Base-by-base conservation (phyloP, 2,888 invertebrate genomes). In the Congeria kusceri region DNA sequence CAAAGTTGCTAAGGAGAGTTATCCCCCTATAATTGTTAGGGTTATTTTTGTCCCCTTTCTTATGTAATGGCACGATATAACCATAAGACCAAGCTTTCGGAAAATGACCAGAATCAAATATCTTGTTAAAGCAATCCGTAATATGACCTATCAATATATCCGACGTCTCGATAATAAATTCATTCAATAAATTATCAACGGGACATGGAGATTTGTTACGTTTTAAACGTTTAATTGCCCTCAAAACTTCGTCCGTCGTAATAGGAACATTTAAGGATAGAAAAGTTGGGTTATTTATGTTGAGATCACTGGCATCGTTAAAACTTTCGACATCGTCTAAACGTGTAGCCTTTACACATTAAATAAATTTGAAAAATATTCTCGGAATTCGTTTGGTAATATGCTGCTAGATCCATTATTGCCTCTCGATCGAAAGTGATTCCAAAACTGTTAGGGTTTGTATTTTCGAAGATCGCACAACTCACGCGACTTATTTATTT, bases 51-150 rank as follows among this genome's bases (percentile, higher is more conserved):
- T 32, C 56, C 27, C 56, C 32, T 28, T 58, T 58, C 25, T 67
- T 67, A 46, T 67, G 67, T 23, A 58, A 18, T 18, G 67, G 67
- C 15, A 67, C 44, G 15, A 58, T 67, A 28, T 58, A 25, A 1
- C 58, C 58, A 44, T 67, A 46, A 5, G 32, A 32, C 67, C 67
- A 67, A n/a, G 58, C 25, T 15, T 58, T 39, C 20, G 58, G 58
- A 25, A 57, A 58, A 15, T 46, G 13, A 46, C 67, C 67, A 7
- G 57, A 23, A 27, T 58, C 27, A n/a, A 69, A 49, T 4, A 69
- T 53, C 25, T 47, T 49, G 20, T 49, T 69, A 69, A 56, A 62
- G 32, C 39, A 62, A 28, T 53, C 39, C 27, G n/a, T 46, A 25
- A 61, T 18, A 61, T 61, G 61, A 28, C 61, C 27, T 25, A 29